A percentile compares a stretch with the other conserved stretches of the same genome.
Evolutionary conservation across 2,888 invertebrate genomes (phyloP).

Genomic region (Yponomeuta sedellus): DNA sequence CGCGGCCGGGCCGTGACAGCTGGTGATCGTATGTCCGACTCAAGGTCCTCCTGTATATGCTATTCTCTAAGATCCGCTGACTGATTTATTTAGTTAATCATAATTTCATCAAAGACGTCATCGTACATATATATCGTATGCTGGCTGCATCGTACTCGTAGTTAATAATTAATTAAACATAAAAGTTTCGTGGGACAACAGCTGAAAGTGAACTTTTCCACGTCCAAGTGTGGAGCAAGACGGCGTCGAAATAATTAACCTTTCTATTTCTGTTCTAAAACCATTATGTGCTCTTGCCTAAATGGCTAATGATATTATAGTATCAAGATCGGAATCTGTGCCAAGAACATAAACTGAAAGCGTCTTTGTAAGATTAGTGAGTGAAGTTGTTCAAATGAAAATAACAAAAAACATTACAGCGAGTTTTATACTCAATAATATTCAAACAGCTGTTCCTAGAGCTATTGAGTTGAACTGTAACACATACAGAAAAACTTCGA

Average conservation of each 20-base stretch:
- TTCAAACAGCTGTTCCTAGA: neutral
- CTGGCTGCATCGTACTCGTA: neutral
- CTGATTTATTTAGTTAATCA: neutral
- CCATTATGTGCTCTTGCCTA: neutral
- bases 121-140: neutral
- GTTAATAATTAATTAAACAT: neutral
- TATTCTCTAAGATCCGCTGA: neutral
- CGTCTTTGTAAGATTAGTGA: neutral
- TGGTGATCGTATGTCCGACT: conserved; percentile 9
- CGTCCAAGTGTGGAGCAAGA: neutral
- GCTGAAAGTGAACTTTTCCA: neutral
- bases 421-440: neutral
- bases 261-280: neutral
- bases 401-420: neutral
- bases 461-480: neutral
- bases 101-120: neutral
- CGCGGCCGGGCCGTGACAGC: conserved; percentile 31
- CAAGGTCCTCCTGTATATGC: neutral
- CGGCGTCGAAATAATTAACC: neutral
- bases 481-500: neutral
- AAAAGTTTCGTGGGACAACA: no score
- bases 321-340: neutral
- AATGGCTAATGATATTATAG: neutral
- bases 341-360: neutral
- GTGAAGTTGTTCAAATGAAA: neutral